Evolutionary conservation across 2,797 vertebrate species (phyloP).

Genomic region (Catostomus latipinnis): DNA sequence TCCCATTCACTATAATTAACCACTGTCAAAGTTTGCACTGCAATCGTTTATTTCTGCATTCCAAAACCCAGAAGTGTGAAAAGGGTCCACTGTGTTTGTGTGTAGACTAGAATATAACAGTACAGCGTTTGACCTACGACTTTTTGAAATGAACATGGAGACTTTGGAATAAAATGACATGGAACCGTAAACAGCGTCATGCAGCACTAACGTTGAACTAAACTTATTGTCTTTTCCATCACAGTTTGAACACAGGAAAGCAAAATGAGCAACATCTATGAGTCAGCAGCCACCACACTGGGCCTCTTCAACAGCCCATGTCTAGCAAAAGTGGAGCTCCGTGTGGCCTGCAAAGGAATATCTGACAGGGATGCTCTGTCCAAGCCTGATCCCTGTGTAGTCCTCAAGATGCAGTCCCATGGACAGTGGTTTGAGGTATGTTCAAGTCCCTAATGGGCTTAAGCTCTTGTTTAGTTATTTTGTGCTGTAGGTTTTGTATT

Average conservation of each 20-base stretch:
- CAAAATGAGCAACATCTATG: constrained; percentile 99
- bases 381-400: constrained; percentile 96
- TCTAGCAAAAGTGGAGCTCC: constrained; percentile 95
- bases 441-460: neutral
- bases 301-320: constrained; percentile 98
- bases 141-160: neutral
- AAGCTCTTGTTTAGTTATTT: no score
- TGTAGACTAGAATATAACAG: constrained; percentile 30
- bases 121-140: neutral
- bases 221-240: constrained; percentile 30
- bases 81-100: neutral
- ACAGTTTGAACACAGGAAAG: constrained; percentile 55
- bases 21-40: no score
- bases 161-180: neutral
- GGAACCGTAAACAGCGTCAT: neutral
- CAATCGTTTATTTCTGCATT: no score
- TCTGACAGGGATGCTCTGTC: constrained; percentile 97
- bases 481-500: no score
- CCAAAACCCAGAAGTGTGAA: no score
- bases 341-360: constrained; percentile 94
- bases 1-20: no score
- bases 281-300: constrained; percentile 97
- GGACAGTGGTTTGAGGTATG: constrained; percentile 98
- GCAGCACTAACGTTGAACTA: neutral
- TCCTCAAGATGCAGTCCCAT: constrained; percentile 98